Evolutionary conservation across 2,888 invertebrate genomes (phyloP).

Genomic region (Ornithoptera priamus): DNA sequence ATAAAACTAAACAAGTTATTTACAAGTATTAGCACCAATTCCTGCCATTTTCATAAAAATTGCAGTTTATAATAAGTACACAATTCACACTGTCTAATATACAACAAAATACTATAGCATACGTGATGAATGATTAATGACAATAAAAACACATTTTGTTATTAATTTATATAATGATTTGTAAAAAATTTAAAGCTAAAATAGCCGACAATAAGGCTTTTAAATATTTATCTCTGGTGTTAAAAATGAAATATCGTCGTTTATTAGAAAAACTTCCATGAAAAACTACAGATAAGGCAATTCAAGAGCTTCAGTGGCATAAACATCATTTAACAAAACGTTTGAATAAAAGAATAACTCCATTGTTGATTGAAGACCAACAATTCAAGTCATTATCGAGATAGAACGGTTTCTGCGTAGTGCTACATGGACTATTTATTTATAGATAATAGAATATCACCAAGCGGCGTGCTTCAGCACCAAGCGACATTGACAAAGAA

Average conservation of each 20-base stretch:
- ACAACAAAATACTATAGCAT: too few species aligned
- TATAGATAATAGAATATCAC: constrained; percentile 30
- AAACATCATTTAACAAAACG: constrained; percentile 4
- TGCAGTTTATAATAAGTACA: too few species aligned
- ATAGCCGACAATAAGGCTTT: neutral
- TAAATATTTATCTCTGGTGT: neutral
- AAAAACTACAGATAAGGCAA: neutral
- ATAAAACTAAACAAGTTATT: too few species aligned
- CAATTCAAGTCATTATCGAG: constrained; percentile 14
- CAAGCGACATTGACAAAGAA: constrained; percentile 71
- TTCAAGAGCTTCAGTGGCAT: neutral
- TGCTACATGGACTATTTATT: constrained; percentile 20
- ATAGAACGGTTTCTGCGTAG: constrained; percentile 9
- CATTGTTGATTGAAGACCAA: constrained; percentile 20
- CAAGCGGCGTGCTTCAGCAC: constrained; percentile 49
- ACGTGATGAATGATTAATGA: too few species aligned
- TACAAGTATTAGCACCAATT: too few species aligned
- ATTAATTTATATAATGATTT: too few species aligned
- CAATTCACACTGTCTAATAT: too few species aligned
- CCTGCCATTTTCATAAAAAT: too few species aligned
- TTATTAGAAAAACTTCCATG: neutral
- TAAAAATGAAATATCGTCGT: neutral
- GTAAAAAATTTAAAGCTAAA: neutral
- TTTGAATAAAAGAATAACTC: constrained; percentile 9
- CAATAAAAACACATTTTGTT: too few species aligned